Base-by-base conservation (phyloP, 2,797 vertebrate genomes). In the Oryzias sinensis region DNA sequence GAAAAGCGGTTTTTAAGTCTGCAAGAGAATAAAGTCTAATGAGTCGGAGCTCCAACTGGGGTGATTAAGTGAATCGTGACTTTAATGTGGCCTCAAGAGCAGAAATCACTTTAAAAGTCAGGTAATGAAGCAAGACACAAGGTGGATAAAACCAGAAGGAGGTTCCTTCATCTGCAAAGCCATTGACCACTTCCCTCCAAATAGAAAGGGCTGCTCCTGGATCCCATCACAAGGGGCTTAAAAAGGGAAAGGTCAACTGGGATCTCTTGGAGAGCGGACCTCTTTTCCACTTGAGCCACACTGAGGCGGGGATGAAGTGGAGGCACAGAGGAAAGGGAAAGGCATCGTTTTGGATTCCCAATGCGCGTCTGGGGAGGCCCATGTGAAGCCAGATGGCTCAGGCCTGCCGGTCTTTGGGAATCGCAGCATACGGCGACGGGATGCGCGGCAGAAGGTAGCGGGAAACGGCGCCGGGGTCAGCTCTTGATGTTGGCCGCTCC, bases 351-450 rank as follows among this genome's bases (percentile, higher is more conserved):
- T 83, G 84, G 83, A 81, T 86, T 93, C 90, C 92, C 93, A 84
- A 93, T 88, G 84, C 92, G 92, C 89, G 90, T 93, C 91, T 87
- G 79, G 90, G 91, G 92, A 92, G 91, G 91, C 81, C 91, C 91
- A 92, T 88, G 92, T 90, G 91, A 92, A 93, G 94, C 92, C 93
- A 94, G 92, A 93, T 93, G 93, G 93, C 91, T 88, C 82, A 53
- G 75, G 87, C 81, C 86, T 86, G 89, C 84, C 86, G 85, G 81
- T 87, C 84, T 88, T 59, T 77, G 70, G 85, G 91, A 92, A 92
- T 91, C 89, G 75, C 89, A 85, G 88, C 87, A 88, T 88, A 89
- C 87, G 87, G 87, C 76, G 67, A 79, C 59, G 76, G 83, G 85
- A 82, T 69, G 81, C 72, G 42, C 71, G 72, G 82, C 74, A 90